phyloP scores from a whole-genome alignment of 1,140 invertebrate species.

The Drosophila parvula region DNA sequence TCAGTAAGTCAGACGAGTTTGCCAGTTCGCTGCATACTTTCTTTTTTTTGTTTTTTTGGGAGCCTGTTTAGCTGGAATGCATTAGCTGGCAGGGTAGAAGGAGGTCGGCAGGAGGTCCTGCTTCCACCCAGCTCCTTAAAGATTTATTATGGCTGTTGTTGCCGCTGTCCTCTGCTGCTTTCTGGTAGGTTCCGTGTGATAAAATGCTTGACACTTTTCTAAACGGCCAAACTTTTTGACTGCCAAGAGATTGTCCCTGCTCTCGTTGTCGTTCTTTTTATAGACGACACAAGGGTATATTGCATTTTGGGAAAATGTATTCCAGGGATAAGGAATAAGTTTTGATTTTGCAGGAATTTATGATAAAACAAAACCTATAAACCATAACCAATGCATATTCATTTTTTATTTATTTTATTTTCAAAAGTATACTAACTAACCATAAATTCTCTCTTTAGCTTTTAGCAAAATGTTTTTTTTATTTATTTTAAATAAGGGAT shows the following conservation, averaged over 20 bases:
- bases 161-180: conserved; percentile 51
- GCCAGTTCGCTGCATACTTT: conserved; percentile 65
- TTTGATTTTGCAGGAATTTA: neutral
- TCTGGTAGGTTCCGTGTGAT: conserved; percentile 60
- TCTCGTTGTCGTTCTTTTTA: conserved; percentile 19
- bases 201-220: conserved; percentile 82
- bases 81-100: conserved; percentile 21
- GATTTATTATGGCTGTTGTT: conserved; percentile 68
- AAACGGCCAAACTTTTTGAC: conserved; percentile 80
- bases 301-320: conserved; percentile 1
- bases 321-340: neutral
- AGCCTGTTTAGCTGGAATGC: conserved; percentile 68
- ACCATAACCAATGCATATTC: neutral
- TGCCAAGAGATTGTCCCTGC: conserved; percentile 67
- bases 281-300: conserved; percentile 12
- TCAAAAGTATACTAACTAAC: neutral
- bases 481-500: neutral
- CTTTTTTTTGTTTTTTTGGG: too few relatives aligned
- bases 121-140: conserved; percentile 40
- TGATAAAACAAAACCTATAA: too few relatives aligned
- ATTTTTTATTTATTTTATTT: neutral
- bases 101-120: neutral
- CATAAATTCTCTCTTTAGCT: neutral
- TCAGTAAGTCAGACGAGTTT: conserved; percentile 43
- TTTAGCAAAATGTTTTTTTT: neutral